Conservation (phyloP, 2,797 vertebrate genomes). For the Sebastiscus tertius region DNA sequence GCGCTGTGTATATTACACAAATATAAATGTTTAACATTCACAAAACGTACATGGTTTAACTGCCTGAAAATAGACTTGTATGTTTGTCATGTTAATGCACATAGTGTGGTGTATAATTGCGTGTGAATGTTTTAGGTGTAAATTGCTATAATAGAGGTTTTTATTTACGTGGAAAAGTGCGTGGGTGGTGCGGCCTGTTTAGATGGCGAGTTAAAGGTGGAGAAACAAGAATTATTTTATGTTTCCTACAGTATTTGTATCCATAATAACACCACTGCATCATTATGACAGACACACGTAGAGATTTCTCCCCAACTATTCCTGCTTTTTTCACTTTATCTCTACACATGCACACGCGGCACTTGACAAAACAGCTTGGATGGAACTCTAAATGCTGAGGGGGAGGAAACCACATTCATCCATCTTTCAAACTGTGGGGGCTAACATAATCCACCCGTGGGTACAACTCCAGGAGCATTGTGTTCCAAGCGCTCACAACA, state of each 20-base stretch:
- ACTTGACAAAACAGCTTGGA: constrained; percentile 19
- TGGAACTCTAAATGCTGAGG: constrained; percentile 23
- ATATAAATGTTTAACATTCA: constrained; percentile 16
- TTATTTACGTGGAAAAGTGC: neutral
- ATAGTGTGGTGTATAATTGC: neutral
- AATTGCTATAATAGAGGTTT: neutral
- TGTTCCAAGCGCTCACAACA: constrained; percentile 51
- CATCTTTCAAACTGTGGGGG: constrained; percentile 61
- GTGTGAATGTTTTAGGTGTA: neutral
- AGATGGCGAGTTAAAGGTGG: neutral
- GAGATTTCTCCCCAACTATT: too few species aligned
- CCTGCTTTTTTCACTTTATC: neutral
- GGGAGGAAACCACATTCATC: constrained; percentile 42
- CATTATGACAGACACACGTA: neutral
- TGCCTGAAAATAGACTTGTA: neutral
- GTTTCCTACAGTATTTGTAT: neutral
- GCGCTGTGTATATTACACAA: neutral
- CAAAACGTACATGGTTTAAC: neutral
- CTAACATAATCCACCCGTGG: constrained; percentile 52
- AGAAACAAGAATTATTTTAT: neutral
- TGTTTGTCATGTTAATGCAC: neutral
- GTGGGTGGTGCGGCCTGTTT: neutral
- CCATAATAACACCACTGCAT: neutral
- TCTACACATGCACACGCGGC: neutral
- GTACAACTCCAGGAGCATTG: constrained; percentile 40